These are phyloP conservation scores for Corythucha ciliata DNA, from an alignment of 2,888 invertebrate genomes.

Conservation along the genomic window DNA sequence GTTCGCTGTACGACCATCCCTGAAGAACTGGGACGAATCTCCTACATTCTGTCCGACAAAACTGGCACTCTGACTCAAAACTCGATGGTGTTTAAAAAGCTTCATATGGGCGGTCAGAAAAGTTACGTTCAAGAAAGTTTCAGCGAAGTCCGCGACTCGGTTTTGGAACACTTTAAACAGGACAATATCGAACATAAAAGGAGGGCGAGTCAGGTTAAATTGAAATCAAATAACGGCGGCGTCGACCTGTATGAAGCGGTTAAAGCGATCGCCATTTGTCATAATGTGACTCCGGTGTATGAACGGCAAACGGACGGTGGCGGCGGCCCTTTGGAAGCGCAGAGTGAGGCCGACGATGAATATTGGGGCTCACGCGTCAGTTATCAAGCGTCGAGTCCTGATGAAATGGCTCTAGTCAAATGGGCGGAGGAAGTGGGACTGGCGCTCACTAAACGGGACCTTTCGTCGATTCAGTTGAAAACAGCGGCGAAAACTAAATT, in stretches of 20 bases:
- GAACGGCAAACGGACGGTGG: constrained; percentile 46
- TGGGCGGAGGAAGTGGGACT: constrained; percentile 65
- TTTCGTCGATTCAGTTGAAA: constrained; percentile 47
- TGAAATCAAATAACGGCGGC: background rate
- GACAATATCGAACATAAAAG: no score
- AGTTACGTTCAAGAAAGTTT: constrained; percentile 15
- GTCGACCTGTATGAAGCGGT: constrained; percentile 62
- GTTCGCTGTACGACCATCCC: constrained; percentile 98
- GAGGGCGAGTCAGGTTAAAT: no score
- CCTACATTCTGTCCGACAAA: constrained; percentile 94
- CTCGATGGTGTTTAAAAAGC: constrained; percentile 94
- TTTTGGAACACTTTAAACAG: constrained; percentile 6
- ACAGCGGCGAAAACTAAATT: constrained; percentile 43
- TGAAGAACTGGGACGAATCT: constrained; percentile 92
- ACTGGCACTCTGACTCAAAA: constrained; percentile 98
- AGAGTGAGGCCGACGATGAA: constrained; percentile 52
- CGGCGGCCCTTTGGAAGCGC: constrained; percentile 38
- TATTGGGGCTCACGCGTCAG: constrained; percentile 38
- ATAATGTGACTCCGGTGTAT: constrained; percentile 97
- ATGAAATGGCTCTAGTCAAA: constrained; percentile 63
- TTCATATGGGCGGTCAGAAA: constrained; percentile 54
- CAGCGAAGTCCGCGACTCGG: constrained; percentile 5
- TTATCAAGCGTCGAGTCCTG: constrained; percentile 68
- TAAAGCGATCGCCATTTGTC: constrained; percentile 90
- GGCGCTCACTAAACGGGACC: constrained; percentile 49